Conservation (phyloP, 2,113 vertebrate species). For the Myotis lucifugus region DNA sequence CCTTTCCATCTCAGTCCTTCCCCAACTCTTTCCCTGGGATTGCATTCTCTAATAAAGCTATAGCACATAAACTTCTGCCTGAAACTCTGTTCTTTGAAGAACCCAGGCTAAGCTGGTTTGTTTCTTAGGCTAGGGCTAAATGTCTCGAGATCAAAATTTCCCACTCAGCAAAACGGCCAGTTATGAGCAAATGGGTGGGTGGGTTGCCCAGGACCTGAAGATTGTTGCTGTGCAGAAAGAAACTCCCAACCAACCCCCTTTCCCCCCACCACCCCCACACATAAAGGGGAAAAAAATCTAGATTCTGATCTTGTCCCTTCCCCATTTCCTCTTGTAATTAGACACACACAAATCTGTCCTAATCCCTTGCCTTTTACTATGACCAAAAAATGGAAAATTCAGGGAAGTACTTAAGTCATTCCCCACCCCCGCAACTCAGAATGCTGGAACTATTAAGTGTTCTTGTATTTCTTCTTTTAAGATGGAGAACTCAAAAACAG, state of each 20-base stretch:
- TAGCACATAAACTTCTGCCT: neutral
- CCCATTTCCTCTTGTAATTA: neutral
- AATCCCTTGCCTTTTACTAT: neutral
- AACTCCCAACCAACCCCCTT: neutral
- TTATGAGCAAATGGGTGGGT: neutral
- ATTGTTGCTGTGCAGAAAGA: neutral
- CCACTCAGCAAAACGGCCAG: neutral
- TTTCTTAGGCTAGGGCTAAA: neutral
- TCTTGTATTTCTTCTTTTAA: constrained; percentile 32
- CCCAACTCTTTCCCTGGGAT: neutral
- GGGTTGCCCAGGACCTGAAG: neutral
- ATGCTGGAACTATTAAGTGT: neutral
- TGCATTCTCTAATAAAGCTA: neutral
- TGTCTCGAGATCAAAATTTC: neutral
- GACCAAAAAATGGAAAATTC: neutral
- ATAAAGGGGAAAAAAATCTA: neutral
- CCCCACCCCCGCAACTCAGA: neutral
- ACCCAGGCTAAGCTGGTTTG: neutral
- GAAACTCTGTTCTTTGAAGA: neutral
- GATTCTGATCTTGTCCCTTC: neutral
- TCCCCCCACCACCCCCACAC: no score
- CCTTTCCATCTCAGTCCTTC: neutral
- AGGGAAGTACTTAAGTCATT: neutral
- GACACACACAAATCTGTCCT: neutral
- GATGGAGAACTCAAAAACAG: neutral